Conservation (phyloP, 2,113 vertebrate species). For the Paradoxurus hermaphroditus region DNA sequence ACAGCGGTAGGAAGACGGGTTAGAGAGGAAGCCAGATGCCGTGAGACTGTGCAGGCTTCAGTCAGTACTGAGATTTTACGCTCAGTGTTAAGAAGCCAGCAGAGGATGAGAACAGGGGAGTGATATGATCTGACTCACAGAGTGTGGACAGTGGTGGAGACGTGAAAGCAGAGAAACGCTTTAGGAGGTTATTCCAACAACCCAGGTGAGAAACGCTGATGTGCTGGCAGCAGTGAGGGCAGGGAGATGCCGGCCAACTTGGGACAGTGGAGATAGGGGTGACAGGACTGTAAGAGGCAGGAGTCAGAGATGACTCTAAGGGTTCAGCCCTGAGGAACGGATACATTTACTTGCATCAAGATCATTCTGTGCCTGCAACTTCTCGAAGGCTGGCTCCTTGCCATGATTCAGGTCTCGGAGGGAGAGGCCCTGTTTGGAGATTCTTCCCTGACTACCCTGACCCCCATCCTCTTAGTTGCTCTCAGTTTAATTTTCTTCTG, state of each 20-base stretch:
- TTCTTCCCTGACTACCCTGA: no score
- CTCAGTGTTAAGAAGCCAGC: background rate
- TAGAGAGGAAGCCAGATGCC: background rate
- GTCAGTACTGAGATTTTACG: background rate
- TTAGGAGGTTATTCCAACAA: background rate
- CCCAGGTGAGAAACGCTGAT: background rate
- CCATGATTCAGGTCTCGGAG: background rate
- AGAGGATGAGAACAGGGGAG: background rate
- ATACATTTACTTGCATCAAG: background rate
- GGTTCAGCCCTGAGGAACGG: background rate
- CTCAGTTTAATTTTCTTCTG: background rate
- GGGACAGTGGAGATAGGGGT: background rate
- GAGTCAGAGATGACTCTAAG: background rate
- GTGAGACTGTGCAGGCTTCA: background rate
- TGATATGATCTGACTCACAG: background rate
- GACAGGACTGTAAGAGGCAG: background rate
- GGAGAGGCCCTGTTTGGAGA: background rate
- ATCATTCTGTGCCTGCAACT: background rate
- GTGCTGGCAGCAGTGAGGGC: background rate
- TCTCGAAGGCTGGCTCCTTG: background rate
- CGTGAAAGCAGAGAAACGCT: background rate
- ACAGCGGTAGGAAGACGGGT: fast-evolving
- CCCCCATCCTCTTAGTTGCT: no score
- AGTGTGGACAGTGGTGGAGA: background rate
- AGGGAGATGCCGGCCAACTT: background rate